A percentile compares a stretch with the other conserved stretches of the same genome.
Evolutionary conservation across 2,888 invertebrate species (phyloP).

Genomic region (Cactoblastis cactorum): DNA sequence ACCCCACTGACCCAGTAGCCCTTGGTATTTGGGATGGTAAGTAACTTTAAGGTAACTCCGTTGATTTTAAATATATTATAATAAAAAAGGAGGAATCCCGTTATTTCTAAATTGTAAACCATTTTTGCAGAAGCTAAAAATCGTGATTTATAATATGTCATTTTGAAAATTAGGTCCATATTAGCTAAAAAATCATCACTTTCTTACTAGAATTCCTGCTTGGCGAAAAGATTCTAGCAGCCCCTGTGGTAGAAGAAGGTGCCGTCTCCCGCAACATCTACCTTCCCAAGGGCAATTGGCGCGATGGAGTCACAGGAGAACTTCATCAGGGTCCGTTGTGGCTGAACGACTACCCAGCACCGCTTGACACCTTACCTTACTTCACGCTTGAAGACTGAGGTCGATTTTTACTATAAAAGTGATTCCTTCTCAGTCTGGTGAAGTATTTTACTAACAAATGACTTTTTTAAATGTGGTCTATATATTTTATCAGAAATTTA

Average conservation of each 20-base stretch:
- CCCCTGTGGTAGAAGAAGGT: constrained; percentile 83
- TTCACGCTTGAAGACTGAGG: constrained; percentile 61
- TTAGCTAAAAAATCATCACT: background rate
- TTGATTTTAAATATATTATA: no score
- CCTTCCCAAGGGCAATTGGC: constrained; percentile 86
- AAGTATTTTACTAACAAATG: no score
- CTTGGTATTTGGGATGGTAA: constrained; percentile 78
- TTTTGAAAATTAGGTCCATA: no score
- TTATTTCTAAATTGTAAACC: no score
- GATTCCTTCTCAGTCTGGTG: no score
- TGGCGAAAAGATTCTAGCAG: constrained; percentile 84
- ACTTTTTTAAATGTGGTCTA: no score
- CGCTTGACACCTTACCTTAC: constrained; percentile 81
- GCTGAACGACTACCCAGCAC: constrained; percentile 81
- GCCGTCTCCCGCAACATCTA: constrained; percentile 82
- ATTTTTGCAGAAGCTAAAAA: no score
- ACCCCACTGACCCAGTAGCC: constrained; percentile 83
- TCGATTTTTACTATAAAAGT: no score
- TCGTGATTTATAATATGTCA: no score
- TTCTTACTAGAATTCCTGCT: constrained; percentile 82
- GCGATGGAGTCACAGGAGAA: constrained; percentile 62
- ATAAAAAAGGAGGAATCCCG: no score
- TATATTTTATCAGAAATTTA: no score
- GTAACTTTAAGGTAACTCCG: no score
- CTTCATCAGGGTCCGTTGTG: constrained; percentile 73